Base-by-base conservation (phyloP, 2,797 vertebrate species). In the Gobio occitaniae region DNA sequence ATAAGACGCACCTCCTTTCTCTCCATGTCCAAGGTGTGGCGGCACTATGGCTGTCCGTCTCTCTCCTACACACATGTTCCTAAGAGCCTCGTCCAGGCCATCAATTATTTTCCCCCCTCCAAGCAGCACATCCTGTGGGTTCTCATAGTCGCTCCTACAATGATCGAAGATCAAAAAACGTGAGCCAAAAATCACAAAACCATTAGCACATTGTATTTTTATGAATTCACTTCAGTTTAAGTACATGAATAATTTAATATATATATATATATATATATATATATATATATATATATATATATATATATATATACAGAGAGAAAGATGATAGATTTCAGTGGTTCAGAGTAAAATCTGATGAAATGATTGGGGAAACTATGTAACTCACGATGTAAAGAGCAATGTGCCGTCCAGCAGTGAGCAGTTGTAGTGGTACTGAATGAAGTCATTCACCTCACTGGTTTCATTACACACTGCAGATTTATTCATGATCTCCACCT, bases 371-470 rank as follows among this genome's bases (percentile, higher is more conserved):
- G 10, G 1, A 12, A 32, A 32, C 1, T 2, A 32, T 32, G 32
- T 2, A 32, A 92, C 95, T 95, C 88, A 95, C 95, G 95, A 96
- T 72, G 98, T 97, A 91, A 98, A 99, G 88, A 99, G 97, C 77
- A 50, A 87, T 3, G 96, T 98, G 87, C 98, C 97, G 0, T 99
- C 98, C 94, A 99, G 85, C 75, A 99, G 84, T 3, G 96, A 96
- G 93, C 97, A 99, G 93, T 99, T 99, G 93, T 99, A 99, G 90
- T 99, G 96, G 90, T 99, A 99, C 85, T 91, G 95, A 70, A 99
- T 90, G 0, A 96, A 96, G 92, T 99, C 98, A 0, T 97, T 93
- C 0, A 80, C 7, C 0, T 90, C 95, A 10, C 96, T 92, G 50
- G 96, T 97, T 80, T 95, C 61, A 0, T 97, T 98, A 87, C 98